Evolutionary conservation across 92 coral and sea anemone genomes (phyloP).

Genomic region (Epizoanthus ramosus): DNA sequence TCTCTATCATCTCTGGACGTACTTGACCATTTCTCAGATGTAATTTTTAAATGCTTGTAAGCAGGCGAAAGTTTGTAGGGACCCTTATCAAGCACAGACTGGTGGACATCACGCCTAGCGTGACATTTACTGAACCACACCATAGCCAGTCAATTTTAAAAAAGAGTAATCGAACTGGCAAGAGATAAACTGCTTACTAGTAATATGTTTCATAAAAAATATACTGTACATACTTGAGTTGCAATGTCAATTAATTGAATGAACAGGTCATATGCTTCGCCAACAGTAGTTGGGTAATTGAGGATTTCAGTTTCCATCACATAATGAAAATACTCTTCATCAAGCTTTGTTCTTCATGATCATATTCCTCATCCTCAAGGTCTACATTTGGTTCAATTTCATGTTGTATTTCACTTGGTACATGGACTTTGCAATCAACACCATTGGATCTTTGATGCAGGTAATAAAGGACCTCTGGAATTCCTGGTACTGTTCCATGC

Average conservation of each 20-base stretch:
- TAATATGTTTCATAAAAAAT: too few species aligned
- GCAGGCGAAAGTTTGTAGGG: slow-evolving; percentile 28
- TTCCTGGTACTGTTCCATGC: slow-evolving; percentile 61
- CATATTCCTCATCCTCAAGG: too few species aligned
- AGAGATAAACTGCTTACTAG: too few species aligned
- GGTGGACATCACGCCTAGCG: slow-evolving; percentile 37
- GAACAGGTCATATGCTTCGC: too few species aligned
- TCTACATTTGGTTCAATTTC: slow-evolving; percentile 47
- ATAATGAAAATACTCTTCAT: too few species aligned
- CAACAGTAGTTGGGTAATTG: too few species aligned
- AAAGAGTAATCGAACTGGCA: too few species aligned
- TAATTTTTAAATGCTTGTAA: slow-evolving; percentile 17
- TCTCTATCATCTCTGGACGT: slow-evolving; percentile 36
- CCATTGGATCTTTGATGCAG: slow-evolving; percentile 63
- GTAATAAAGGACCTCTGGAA: slow-evolving; percentile 63
- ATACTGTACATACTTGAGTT: not conserved
- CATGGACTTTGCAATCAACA: slow-evolving; percentile 42
- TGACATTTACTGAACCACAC: not conserved
- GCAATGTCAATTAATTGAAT: too few species aligned
- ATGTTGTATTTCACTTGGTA: slow-evolving; percentile 19
- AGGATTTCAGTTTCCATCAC: too few species aligned
- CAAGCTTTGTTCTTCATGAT: too few species aligned
- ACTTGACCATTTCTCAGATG: slow-evolving; percentile 25
- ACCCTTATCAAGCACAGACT: slow-evolving; percentile 49
- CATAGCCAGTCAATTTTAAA: too few species aligned